phyloP scores from a whole-genome alignment of 2,113 vertebrate species.

The Burhinus oedicnemus region DNA sequence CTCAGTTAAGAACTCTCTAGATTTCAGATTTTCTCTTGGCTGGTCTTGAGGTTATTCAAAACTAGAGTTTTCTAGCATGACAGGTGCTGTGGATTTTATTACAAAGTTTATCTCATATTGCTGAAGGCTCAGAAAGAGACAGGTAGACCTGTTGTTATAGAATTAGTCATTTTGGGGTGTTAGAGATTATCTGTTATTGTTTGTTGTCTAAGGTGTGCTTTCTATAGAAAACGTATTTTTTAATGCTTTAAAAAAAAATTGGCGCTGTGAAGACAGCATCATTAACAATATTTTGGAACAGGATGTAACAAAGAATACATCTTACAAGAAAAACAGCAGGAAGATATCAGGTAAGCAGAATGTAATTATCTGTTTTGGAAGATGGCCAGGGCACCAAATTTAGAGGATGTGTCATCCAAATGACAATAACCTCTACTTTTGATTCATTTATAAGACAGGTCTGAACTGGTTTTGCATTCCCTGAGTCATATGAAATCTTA shows the following conservation, averaged over 20 bases:
- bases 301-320: neutral
- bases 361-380: constrained; percentile 12
- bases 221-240: neutral
- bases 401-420: neutral
- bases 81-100: neutral
- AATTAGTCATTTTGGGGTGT: neutral
- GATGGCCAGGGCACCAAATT: neutral
- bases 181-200: neutral
- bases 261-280: neutral
- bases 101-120: neutral
- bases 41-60: neutral
- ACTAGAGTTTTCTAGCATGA: neutral
- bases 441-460: neutral
- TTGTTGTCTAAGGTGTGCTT: neutral
- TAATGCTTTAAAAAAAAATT: neutral
- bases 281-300: constrained; percentile 16
- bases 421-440: neutral
- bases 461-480: neutral
- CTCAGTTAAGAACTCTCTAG: neutral
- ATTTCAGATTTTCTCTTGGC: neutral
- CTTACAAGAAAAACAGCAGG: neutral
- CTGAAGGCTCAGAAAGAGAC: neutral
- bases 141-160: neutral
- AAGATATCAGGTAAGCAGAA: neutral
- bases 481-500: neutral